Evolutionary conservation across 2,888 invertebrate species (phyloP).

Genomic region (Rhamphomyia laevipes): DNA sequence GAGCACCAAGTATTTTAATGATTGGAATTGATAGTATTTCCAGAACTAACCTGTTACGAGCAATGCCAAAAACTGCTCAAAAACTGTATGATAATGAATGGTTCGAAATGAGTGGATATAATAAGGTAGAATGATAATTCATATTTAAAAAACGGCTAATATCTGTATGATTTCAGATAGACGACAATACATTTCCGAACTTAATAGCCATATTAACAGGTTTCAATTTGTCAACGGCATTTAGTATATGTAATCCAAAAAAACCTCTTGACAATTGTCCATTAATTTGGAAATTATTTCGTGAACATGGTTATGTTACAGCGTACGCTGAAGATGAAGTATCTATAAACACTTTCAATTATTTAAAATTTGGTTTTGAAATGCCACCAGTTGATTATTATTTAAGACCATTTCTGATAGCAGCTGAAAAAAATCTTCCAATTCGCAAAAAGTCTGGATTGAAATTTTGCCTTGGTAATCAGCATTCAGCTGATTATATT

Average conservation of each 20-base stretch:
- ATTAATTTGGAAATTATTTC: conserved; percentile 67
- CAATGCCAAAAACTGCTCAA: conserved; percentile 59
- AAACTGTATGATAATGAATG: conserved; percentile 57
- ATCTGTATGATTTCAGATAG: conserved; percentile 42
- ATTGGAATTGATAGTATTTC: conserved; percentile 82
- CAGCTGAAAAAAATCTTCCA: conserved; percentile 47
- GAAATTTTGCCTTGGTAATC: conserved; percentile 49
- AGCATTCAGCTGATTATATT: conserved; percentile 53
- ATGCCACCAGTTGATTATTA: conserved; percentile 73
- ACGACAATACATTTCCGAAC: conserved; percentile 85
- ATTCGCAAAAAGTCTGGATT: conserved; percentile 41
- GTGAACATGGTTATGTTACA: conserved; percentile 58
- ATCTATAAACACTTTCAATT: conserved; percentile 56
- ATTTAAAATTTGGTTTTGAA: conserved; percentile 57
- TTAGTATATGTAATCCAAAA: conserved; percentile 40
- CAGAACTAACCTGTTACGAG: conserved; percentile 59
- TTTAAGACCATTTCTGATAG: conserved; percentile 57
- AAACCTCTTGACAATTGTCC: conserved; percentile 52
- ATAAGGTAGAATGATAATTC: conserved; percentile 42
- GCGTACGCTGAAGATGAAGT: conserved; percentile 71
- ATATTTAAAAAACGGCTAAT: not conserved
- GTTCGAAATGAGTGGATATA: conserved; percentile 62
- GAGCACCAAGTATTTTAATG: conserved; percentile 54
- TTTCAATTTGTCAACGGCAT: conserved; percentile 40
- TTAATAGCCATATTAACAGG: conserved; percentile 73